Base-by-base conservation (phyloP, 2,113 vertebrate genomes). In the Tupaia chinensis region DNA sequence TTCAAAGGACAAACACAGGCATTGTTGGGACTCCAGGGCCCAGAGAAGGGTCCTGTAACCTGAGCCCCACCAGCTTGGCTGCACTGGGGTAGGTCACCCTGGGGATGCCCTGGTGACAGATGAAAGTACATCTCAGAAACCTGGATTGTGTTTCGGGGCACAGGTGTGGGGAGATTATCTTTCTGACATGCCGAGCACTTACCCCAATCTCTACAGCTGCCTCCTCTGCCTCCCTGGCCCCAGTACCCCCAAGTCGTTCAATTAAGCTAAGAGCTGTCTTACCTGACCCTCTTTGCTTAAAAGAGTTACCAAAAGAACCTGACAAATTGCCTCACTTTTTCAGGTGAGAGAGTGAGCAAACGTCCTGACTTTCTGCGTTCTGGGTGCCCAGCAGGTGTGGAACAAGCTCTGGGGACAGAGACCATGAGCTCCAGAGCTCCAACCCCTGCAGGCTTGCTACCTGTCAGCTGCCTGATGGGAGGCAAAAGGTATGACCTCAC, bases 111-210 rank as follows among this genome's bases (percentile, higher is more conserved):
- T 93, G 97, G 95, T 95, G 98, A 98, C 98, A 98, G 96, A 98
- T 96, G 89, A 98, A 96, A 98, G 81, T 76, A 96, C 95, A 94
- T 95, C 96, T 93, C 93, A 94, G 97, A 97, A 97, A 94, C 95
- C 72, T 69, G 93, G 0, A 11, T 87, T 87, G 80, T 96, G 97
- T 97, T 98, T 97, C 72, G 63, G 86, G 34, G 81, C 98, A 96
- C 98, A 98, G 98, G 98, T 99, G 98, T 95, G 94, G 96, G 88
- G 87, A 97, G 98, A 98, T 99, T 98, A 98, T 96, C 97, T 93
- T 98, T 97, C 97, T 95, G 96, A 97, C 95, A 97, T 0, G 0
- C 69, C 91, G 86, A 63, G 93, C 96, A 96, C 97, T 98, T 95
- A 97, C 0, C 65, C 68, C 96, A 87, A 12, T 96, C 88, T 97